These are phyloP conservation scores for Xenopus tropicalis DNA, from an alignment of 2,113 vertebrate species.

Conservation along the genomic window DNA sequence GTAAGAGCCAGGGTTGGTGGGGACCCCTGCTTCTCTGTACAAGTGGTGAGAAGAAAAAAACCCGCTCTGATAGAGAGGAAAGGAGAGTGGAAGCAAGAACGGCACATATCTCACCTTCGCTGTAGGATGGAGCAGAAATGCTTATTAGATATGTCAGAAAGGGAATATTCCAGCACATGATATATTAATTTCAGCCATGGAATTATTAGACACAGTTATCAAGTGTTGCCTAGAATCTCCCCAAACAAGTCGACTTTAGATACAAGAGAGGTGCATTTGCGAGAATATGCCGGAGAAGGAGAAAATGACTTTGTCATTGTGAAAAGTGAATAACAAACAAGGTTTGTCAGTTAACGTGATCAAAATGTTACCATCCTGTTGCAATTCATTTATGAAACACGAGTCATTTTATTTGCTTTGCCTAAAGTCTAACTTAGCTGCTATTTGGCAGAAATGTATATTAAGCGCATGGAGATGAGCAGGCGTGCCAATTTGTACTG, in stretches of 20 bases:
- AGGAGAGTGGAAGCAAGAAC: conserved; percentile 8
- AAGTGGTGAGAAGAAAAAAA: no score
- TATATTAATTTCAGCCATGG: conserved; percentile 32
- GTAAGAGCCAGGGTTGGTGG: no score
- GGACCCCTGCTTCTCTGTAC: no score
- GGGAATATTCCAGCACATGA: conserved; percentile 19
- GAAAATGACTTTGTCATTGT: conserved; percentile 39
- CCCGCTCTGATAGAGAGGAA: no score
- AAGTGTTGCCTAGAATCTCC: conserved; percentile 33
- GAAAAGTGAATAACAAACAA: conserved; percentile 44
- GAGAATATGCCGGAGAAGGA: conserved; percentile 30
- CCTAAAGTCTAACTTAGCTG: conserved; percentile 36
- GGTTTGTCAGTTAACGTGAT: conserved; percentile 45
- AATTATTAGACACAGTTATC: conserved; percentile 38
- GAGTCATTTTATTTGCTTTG: conserved; percentile 39
- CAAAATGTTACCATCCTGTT: conserved; percentile 42
- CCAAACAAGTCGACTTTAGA: conserved; percentile 34
- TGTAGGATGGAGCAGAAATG: conserved; percentile 21
- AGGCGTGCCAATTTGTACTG: conserved; percentile 25
- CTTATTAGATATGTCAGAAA: conserved; percentile 37
- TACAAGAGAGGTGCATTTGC: conserved; percentile 28
- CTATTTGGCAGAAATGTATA: conserved; percentile 32
- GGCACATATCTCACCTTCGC: conserved; percentile 12
- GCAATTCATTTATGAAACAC: conserved; percentile 35
- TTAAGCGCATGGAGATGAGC: conserved; percentile 34